These are phyloP conservation scores for Tholera decimalis DNA, from an alignment of 2,888 invertebrate species.

Conservation along the genomic window DNA sequence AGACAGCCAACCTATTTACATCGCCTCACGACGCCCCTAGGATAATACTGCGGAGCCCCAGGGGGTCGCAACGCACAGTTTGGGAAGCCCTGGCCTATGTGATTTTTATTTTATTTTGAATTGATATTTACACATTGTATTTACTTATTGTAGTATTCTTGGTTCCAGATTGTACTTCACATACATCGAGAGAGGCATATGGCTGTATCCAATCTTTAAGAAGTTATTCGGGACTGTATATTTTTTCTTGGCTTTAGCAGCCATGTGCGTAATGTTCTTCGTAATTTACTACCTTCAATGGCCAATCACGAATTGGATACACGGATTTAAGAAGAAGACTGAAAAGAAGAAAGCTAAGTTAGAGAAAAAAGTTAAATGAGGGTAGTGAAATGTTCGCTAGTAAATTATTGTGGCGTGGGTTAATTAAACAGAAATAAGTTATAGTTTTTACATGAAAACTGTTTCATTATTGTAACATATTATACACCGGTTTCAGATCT, in stretches of 20 bases:
- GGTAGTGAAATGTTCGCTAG: background rate
- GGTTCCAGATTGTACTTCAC: constrained; percentile 83
- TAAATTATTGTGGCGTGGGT: too few species aligned
- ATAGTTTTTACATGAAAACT: too few species aligned
- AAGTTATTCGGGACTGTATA: constrained; percentile 74
- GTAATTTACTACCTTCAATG: constrained; percentile 77
- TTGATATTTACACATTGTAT: background rate
- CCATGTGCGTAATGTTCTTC: constrained; percentile 53
- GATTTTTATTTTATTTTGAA: too few species aligned
- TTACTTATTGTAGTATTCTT: constrained; percentile 31
- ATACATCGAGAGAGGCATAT: constrained; percentile 73
- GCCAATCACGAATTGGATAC: constrained; percentile 69
- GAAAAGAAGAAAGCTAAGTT: constrained; percentile 39
- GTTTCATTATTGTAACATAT: too few species aligned
- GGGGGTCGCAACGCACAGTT: too few species aligned
- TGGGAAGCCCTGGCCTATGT: too few species aligned
- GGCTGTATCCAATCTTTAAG: constrained; percentile 82
- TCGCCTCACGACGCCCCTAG: too few species aligned
- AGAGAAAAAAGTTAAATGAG: constrained; percentile 52
- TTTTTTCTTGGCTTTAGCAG: constrained; percentile 66
- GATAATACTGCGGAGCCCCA: too few species aligned
- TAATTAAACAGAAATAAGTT: too few species aligned
- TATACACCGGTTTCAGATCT: too few species aligned
- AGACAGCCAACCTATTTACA: too few species aligned
- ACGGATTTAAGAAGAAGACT: constrained; percentile 53